A percentile compares a stretch with the other conserved stretches of the same genome.
Conservation (phyloP, 1,140 invertebrate species). For the Trichomalopsis sarcophagae region DNA sequence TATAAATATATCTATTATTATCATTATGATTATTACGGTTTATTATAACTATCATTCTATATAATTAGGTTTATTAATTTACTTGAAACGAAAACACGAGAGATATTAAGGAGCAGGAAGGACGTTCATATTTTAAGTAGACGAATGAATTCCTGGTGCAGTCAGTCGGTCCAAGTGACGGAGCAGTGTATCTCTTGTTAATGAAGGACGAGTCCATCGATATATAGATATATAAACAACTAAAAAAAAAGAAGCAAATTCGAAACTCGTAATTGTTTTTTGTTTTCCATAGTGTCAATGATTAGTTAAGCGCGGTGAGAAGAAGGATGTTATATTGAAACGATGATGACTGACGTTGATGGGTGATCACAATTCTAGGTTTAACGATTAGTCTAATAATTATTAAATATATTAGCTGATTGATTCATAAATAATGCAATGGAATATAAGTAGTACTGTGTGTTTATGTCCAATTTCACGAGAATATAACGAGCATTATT, state of each 20-base stretch:
- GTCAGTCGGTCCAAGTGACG: slow-evolving; percentile 63
- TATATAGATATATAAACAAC: slow-evolving; percentile 21
- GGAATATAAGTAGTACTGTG: slow-evolving; percentile 75
- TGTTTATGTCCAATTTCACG: slow-evolving; percentile 75
- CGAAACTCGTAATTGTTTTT: slow-evolving; percentile 63
- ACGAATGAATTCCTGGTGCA: slow-evolving; percentile 67
- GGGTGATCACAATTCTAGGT: slow-evolving; percentile 75
- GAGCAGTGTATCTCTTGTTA: slow-evolving; percentile 52
- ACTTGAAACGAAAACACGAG: slow-evolving; percentile 60
- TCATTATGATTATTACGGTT: slow-evolving; percentile 55
- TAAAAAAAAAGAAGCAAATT: slow-evolving; percentile 52
- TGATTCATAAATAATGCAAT: slow-evolving; percentile 76
- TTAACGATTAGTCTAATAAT: slow-evolving; percentile 75
- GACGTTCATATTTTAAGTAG: slow-evolving; percentile 60
- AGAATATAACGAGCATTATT: slow-evolving; percentile 75
- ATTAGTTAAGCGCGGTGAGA: slow-evolving; percentile 52
- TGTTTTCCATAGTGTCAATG: slow-evolving; percentile 59
- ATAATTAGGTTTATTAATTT: slow-evolving; percentile 72
- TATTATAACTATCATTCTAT: slow-evolving; percentile 61
- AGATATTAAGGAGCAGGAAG: slow-evolving; percentile 49
- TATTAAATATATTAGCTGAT: slow-evolving; percentile 75
- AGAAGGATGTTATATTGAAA: slow-evolving; percentile 64
- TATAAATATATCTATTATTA: slow-evolving; percentile 63
- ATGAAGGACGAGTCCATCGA: slow-evolving; percentile 48
- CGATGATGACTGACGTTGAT: slow-evolving; percentile 71